Evolutionary conservation across 2,113 vertebrate species (phyloP).

Genomic region (Muntiacus reevesi): DNA sequence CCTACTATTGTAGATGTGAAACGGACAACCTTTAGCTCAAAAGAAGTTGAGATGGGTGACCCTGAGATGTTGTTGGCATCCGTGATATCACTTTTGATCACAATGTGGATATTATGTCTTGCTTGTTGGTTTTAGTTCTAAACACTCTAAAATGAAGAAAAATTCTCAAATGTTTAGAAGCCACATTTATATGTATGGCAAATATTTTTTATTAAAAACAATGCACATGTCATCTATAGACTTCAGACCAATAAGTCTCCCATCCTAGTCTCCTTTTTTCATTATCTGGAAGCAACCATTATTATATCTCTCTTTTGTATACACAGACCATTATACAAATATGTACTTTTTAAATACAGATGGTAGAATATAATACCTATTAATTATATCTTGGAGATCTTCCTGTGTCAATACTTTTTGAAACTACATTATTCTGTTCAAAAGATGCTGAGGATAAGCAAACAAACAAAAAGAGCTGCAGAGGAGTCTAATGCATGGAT

Average conservation of each 20-base stretch:
- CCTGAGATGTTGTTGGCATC: background rate
- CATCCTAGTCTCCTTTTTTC: background rate
- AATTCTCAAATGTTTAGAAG: background rate
- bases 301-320: background rate
- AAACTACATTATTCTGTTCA: background rate
- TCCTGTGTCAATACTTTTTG: background rate
- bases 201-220: background rate
- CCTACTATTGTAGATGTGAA: background rate
- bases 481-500: background rate
- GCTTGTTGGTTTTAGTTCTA: background rate
- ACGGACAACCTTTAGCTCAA: background rate
- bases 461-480: background rate
- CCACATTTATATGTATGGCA: background rate
- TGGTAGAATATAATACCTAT: background rate
- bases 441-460: background rate
- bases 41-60: background rate
- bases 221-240: background rate
- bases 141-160: background rate
- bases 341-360: background rate
- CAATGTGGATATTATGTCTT: background rate
- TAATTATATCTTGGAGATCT: background rate
- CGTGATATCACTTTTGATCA: background rate
- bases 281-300: background rate
- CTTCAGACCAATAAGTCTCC: background rate
- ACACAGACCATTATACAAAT: background rate